A percentile compares a stretch with the other conserved stretches of the same genome.
Evolutionary conservation across 2,888 invertebrate species (phyloP).

Genomic region (Exocentrus adspersus): DNA sequence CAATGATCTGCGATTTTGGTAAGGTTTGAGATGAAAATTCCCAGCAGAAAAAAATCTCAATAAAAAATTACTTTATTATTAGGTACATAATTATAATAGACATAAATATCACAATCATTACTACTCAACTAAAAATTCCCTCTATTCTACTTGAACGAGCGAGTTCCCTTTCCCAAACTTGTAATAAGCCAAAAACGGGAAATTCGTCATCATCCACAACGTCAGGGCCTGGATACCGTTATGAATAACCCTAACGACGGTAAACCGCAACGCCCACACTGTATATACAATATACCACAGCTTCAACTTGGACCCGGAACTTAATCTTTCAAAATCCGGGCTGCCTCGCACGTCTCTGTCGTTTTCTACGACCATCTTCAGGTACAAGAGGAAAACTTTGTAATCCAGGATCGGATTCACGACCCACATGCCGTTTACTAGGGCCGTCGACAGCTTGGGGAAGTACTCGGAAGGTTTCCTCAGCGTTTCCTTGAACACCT

Average conservation of each 20-base stretch:
- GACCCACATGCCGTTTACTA: slow-evolving; percentile 76
- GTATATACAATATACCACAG: slow-evolving; percentile 36
- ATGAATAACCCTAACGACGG: slow-evolving; percentile 68
- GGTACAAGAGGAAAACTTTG: slow-evolving; percentile 66
- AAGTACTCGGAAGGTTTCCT: slow-evolving; percentile 71
- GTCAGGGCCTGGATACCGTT: slow-evolving; percentile 70
- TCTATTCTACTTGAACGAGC: slow-evolving; percentile 59
- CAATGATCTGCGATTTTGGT: no score
- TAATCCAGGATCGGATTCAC: slow-evolving; percentile 72
- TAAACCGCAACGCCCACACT: slow-evolving; percentile 52
- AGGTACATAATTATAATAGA: no score
- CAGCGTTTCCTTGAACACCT: slow-evolving; percentile 72
- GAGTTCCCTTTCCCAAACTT: slow-evolving; percentile 72
- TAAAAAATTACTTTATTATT: no score
- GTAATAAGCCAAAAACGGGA: slow-evolving; percentile 75
- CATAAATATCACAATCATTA: no score
- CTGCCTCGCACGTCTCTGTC: slow-evolving; percentile 38
- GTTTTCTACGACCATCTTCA: slow-evolving; percentile 44
- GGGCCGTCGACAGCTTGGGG: slow-evolving; percentile 70
- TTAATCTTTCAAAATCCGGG: slow-evolving; percentile 31
- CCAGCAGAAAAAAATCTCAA: no score
- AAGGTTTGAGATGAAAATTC: no score
- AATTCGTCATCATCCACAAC: slow-evolving; percentile 71
- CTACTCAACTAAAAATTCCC: not conserved
- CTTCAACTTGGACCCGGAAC: slow-evolving; percentile 29